Evolutionary conservation across 2,797 vertebrate species (phyloP).

Genomic region (Yasuhikotakia modesta): DNA sequence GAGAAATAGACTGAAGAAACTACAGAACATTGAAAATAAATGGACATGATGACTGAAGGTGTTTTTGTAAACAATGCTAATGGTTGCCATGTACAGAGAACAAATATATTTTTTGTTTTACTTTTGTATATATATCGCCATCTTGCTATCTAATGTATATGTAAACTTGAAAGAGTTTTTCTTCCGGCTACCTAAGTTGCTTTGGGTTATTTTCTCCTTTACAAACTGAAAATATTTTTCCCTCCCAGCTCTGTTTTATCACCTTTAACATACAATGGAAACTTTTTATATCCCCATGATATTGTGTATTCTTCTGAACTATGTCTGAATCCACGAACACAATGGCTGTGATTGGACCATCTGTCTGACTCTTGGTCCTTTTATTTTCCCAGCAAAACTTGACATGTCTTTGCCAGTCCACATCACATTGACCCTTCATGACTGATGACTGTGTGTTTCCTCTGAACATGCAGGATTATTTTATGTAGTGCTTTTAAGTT

Average conservation of each 20-base stretch:
- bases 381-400: conserved; percentile 9
- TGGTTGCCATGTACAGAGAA: conserved; percentile 95
- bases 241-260: conserved; percentile 11
- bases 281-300: conserved; percentile 28
- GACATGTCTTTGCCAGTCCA: conserved; percentile 15
- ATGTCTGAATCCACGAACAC: conserved; percentile 29
- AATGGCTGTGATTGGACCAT: conserved; percentile 3
- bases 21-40: conserved; percentile 62
- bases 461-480: conserved; percentile 76
- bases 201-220: conserved; percentile 70
- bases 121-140: conserved; percentile 94
- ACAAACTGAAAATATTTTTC: conserved; percentile 31
- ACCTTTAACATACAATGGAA: conserved; percentile 17
- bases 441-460: conserved; percentile 7
- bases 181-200: conserved; percentile 81
- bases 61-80: conserved; percentile 71
- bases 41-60: conserved; percentile 56
- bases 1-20: conserved; percentile 58
- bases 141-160: conserved; percentile 58
- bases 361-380: conserved; percentile 1
- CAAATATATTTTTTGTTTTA: conserved; percentile 99
- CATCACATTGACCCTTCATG: background rate
- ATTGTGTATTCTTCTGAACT: background rate
- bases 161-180: conserved; percentile 69
- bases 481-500: conserved; percentile 73